Conservation (phyloP, 2,113 vertebrate species). For the Chloropsis hardwickii region DNA sequence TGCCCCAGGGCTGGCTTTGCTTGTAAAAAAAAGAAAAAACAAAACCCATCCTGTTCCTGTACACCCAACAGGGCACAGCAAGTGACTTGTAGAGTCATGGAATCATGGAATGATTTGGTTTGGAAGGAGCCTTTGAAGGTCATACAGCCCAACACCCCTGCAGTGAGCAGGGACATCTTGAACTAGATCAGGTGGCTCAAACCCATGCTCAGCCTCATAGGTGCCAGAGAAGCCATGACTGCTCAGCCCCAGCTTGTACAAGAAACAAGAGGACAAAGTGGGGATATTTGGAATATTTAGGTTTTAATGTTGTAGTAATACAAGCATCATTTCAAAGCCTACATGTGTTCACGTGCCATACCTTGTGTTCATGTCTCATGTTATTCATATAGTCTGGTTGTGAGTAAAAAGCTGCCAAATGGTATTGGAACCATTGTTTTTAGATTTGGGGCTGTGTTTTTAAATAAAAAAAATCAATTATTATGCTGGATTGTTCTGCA, state of each 20-base stretch:
- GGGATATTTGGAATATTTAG: neutral
- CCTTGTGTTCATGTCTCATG: neutral
- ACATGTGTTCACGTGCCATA: neutral
- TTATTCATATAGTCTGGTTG: neutral
- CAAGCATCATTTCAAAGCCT: neutral
- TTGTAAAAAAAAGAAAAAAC: neutral
- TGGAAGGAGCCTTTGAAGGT: neutral
- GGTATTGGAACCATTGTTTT: neutral
- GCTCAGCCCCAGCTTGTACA: neutral
- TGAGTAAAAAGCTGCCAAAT: neutral
- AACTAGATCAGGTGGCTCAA: neutral
- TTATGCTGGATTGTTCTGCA: conserved; percentile 9
- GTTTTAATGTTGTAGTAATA: neutral
- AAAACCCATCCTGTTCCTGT: neutral
- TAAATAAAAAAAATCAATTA: neutral
- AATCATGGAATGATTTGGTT: neutral
- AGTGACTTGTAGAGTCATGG: neutral
- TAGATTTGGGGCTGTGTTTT: neutral
- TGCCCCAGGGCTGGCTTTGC: neutral
- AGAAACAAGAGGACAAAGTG: neutral
- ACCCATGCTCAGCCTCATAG: accelerated
- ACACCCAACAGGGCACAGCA: neutral
- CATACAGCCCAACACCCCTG: neutral
- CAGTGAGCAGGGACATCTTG: neutral
- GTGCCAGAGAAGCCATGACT: neutral